Evolutionary conservation across 2,888 invertebrate genomes (phyloP).

Genomic region (Archips xylosteana): DNA sequence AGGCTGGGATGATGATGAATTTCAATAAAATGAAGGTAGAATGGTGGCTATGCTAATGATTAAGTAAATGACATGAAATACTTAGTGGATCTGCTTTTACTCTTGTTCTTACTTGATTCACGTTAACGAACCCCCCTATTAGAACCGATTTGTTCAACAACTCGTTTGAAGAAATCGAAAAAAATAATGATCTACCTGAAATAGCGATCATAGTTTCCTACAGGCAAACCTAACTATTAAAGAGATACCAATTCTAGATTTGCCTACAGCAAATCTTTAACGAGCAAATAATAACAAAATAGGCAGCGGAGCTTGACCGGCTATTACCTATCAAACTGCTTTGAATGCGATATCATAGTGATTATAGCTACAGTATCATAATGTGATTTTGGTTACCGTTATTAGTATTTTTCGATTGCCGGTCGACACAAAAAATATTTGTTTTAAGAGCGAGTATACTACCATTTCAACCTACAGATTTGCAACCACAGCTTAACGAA

Average conservation of each 20-base stretch:
- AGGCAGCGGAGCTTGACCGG: slow-evolving; percentile 17
- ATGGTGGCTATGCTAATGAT: too few species aligned
- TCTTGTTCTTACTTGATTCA: not conserved
- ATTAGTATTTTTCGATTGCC: slow-evolving; percentile 20
- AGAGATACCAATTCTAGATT: slow-evolving; percentile 27
- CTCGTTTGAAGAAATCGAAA: not conserved
- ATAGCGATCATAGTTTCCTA: not conserved
- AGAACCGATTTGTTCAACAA: not conserved
- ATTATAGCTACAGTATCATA: slow-evolving; percentile 6
- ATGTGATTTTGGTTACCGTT: slow-evolving; percentile 28
- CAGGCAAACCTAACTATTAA: slow-evolving; percentile 16
- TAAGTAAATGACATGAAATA: too few species aligned
- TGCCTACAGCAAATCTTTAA: slow-evolving; percentile 41
- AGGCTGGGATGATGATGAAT: too few species aligned
- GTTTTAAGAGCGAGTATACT: too few species aligned
- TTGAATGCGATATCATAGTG: slow-evolving; percentile 17
- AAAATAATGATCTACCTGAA: slow-evolving; percentile 1
- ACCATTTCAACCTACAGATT: too few species aligned
- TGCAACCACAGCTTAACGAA: too few species aligned
- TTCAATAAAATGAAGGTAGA: too few species aligned
- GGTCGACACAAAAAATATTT: not conserved
- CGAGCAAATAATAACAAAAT: slow-evolving; percentile 45
- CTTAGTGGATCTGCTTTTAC: too few species aligned
- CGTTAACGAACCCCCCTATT: not conserved
- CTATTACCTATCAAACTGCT: slow-evolving; percentile 32